A percentile compares a stretch with the other conserved stretches of the same genome.
Conservation (phyloP, 2,113 vertebrate genomes). For the Emydocephalus ijimae region DNA sequence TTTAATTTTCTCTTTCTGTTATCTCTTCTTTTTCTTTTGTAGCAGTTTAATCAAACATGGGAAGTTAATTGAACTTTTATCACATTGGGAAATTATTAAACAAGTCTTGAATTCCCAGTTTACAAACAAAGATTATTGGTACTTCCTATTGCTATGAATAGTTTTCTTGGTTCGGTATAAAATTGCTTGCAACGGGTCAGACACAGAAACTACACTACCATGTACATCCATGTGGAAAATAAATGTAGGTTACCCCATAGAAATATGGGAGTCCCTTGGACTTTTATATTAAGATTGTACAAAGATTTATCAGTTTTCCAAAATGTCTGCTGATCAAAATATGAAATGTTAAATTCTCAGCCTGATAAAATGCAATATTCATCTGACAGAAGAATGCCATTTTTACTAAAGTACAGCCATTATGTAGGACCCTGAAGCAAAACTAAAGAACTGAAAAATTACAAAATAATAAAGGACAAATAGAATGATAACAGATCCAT, state of each 20-base stretch:
- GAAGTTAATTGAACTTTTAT: background rate
- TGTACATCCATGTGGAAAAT: background rate
- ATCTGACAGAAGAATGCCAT: background rate
- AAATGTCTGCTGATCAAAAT: background rate
- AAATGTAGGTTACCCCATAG: background rate
- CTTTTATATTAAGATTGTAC: background rate
- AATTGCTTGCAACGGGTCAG: background rate
- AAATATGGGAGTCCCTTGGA: background rate
- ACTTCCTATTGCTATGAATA: background rate
- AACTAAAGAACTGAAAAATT: background rate
- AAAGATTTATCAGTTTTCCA: background rate
- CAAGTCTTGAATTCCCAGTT: background rate
- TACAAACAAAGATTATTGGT: background rate
- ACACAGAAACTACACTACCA: background rate
- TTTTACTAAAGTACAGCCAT: conserved; percentile 36
- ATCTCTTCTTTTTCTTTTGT: background rate
- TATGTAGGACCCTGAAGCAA: background rate
- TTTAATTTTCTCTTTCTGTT: background rate
- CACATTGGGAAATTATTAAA: background rate
- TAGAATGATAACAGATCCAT: conserved; percentile 2
- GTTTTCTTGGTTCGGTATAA: background rate
- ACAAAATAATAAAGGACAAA: conserved; percentile 43
- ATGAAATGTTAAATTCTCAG: background rate
- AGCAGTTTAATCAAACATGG: background rate
- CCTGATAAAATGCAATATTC: background rate